These are phyloP conservation scores for Lepisosteus osseus DNA, from an alignment of 2,113 vertebrate species.

Conservation along the genomic window DNA sequence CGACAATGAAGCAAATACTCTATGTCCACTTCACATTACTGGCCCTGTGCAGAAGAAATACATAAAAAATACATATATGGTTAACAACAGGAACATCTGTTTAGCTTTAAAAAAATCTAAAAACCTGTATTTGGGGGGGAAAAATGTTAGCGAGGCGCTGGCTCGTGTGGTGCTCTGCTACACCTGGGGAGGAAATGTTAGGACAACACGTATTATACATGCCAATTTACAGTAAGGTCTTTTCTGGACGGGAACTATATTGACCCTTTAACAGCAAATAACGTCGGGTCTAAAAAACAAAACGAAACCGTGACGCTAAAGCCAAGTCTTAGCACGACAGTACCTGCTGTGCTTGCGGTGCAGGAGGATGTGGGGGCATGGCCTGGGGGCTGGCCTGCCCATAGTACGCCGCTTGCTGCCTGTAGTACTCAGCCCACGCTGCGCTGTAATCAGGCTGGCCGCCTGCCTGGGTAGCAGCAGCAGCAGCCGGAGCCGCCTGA, in stretches of 20 bases:
- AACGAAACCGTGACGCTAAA: background rate
- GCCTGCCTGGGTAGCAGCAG: constrained; percentile 78
- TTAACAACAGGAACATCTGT: constrained; percentile 89
- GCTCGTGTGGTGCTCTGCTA: constrained; percentile 79
- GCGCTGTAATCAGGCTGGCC: constrained; percentile 95
- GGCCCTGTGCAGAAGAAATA: constrained; percentile 99
- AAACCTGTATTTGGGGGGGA: constrained; percentile 85
- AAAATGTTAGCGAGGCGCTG: constrained; percentile 74
- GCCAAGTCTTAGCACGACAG: constrained; percentile 46
- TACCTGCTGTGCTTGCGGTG: constrained; percentile 89
- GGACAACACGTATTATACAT: background rate
- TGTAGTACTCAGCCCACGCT: constrained; percentile 96
- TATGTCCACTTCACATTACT: constrained; percentile 99
- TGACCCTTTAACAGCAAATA: too few species aligned
- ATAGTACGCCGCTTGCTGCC: constrained; percentile 95
- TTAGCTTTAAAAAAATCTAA: constrained; percentile 71
- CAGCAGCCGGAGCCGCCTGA: constrained; percentile 75
- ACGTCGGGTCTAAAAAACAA: too few species aligned
- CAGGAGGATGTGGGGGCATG: constrained; percentile 85
- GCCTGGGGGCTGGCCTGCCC: constrained; percentile 89
- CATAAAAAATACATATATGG: constrained; percentile 99
- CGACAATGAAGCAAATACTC: constrained; percentile 99
- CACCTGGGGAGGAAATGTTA: constrained; percentile 76
- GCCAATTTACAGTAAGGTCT: too few species aligned
- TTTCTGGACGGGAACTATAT: too few species aligned